These are phyloP conservation scores for Magallana nippona DNA, from an alignment of 2,888 invertebrate genomes.

Conservation along the genomic window DNA sequence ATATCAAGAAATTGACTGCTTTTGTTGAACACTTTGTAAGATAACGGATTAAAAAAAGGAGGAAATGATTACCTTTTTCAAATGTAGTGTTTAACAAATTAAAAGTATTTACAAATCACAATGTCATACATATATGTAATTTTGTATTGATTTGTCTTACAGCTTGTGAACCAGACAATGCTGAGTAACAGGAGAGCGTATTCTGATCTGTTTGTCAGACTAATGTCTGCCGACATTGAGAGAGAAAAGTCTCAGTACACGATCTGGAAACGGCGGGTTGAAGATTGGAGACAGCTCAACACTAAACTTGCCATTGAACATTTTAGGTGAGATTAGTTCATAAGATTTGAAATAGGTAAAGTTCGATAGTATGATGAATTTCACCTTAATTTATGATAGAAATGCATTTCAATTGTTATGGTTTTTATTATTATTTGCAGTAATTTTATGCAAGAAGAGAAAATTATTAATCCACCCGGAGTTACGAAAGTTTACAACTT, in stretches of 20 bases:
- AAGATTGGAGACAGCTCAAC: constrained; percentile 76
- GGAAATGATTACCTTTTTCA: too few relatives aligned
- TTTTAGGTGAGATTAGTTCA: constrained; percentile 65
- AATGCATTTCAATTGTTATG: too few relatives aligned
- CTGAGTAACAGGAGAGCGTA: constrained; percentile 77
- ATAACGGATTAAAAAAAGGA: too few relatives aligned
- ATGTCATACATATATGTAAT: background rate
- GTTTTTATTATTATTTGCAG: constrained; percentile 52
- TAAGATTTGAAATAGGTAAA: background rate
- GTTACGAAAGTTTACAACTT: constrained; percentile 64
- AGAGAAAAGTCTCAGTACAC: constrained; percentile 75
- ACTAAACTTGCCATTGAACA: constrained; percentile 66
- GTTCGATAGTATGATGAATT: background rate
- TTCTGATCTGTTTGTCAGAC: constrained; percentile 75
- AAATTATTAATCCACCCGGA: constrained; percentile 68
- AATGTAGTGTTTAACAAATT: background rate
- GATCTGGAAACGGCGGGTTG: constrained; percentile 72
- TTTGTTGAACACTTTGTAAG: too few relatives aligned
- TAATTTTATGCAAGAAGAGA: constrained; percentile 73
- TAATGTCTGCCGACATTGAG: constrained; percentile 78
- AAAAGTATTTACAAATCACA: background rate
- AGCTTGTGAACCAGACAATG: constrained; percentile 78
- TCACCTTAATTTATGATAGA: background rate
- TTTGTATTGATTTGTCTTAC: constrained; percentile 40
- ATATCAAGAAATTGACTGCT: too few relatives aligned